Evolutionary conservation across 2,797 vertebrate genomes (phyloP).

Genomic region (Champsocephalus esox): DNA sequence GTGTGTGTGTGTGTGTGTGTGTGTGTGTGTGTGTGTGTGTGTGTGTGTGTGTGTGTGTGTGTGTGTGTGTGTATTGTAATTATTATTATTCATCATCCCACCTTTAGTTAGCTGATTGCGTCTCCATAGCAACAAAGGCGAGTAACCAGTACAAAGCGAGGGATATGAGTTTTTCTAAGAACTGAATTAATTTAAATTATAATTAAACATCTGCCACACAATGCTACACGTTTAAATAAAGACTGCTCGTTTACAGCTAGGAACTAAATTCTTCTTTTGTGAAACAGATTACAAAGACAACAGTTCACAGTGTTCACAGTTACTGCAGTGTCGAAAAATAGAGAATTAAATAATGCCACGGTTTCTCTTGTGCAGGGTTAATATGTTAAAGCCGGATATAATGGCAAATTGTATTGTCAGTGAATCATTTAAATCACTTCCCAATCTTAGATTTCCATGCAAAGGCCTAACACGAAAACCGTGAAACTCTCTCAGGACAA

Average conservation of each 20-base stretch:
- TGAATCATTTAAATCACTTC: conserved; percentile 26
- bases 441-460: conserved; percentile 14
- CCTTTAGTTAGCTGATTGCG: conserved; percentile 71
- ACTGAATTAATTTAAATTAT: conserved; percentile 46
- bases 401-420: conserved; percentile 25
- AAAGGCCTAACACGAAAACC: conserved; percentile 19
- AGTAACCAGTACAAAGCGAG: conserved; percentile 29
- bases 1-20: conserved; percentile 25
- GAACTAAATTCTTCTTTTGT: conserved; percentile 11
- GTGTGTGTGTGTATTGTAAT: conserved; percentile 26
- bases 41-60: conserved; percentile 5
- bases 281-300: conserved; percentile 23
- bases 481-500: conserved; percentile 63
- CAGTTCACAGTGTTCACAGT: background rate
- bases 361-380: conserved; percentile 24
- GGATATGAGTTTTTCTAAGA: conserved; percentile 46
- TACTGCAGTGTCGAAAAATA: conserved; percentile 11
- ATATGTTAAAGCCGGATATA: conserved; percentile 20
- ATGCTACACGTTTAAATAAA: conserved; percentile 30
- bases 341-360: background rate
- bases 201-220: conserved; percentile 57
- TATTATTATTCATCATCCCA: conserved; percentile 71
- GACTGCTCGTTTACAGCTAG: background rate
- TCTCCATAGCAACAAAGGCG: conserved; percentile 73
- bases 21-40: conserved; percentile 24